These are phyloP conservation scores for Phalacrocorax carbo DNA, from an alignment of 2,113 vertebrate genomes.

Conservation along the genomic window DNA sequence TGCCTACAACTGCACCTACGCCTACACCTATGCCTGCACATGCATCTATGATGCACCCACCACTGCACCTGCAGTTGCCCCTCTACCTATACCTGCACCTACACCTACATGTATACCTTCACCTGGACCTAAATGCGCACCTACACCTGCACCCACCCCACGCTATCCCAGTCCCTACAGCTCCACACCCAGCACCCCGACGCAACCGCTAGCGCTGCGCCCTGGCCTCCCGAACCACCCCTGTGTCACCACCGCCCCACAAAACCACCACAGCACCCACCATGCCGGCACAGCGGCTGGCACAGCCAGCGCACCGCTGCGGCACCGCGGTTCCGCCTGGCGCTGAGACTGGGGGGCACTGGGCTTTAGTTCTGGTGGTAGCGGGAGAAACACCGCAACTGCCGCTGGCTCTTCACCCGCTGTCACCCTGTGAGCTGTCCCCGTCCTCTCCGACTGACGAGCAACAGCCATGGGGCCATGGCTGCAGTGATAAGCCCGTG, in stretches of 20 bases:
- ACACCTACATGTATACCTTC: accelerated
- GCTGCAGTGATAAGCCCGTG: background rate
- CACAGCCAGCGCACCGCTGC: accelerated
- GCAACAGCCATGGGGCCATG: background rate
- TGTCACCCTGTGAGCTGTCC: background rate
- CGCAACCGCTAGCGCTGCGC: accelerated
- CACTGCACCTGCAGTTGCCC: background rate
- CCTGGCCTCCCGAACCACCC: accelerated
- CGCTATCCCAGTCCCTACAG: background rate
- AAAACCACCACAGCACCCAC: background rate
- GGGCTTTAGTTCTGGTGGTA: background rate
- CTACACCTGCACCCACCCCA: too few relatives aligned
- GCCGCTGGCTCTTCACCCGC: background rate
- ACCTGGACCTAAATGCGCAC: background rate
- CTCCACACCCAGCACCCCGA: background rate
- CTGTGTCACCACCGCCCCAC: background rate
- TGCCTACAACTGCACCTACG: too few relatives aligned
- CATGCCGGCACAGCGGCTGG: too few relatives aligned
- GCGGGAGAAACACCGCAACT: background rate
- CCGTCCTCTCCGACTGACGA: background rate
- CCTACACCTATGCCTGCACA: accelerated
- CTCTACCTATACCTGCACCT: too few relatives aligned
- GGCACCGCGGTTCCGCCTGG: background rate
- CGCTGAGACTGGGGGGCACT: accelerated
- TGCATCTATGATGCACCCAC: too few relatives aligned